Base-by-base conservation (phyloP, 2,797 vertebrate genomes). In the Sitta carolinensis region DNA sequence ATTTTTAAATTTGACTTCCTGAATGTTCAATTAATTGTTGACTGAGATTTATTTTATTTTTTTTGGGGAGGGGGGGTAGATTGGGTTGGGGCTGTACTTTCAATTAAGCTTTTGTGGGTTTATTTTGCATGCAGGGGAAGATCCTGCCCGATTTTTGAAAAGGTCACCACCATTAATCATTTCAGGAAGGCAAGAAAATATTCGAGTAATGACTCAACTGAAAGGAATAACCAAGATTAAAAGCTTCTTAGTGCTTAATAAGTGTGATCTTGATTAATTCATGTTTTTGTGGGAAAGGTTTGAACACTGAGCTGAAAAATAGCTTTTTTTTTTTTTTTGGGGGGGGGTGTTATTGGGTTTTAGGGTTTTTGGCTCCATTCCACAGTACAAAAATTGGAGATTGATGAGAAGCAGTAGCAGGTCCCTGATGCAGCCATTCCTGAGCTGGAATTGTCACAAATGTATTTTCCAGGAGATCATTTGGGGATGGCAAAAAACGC, bases 161-260 rank as follows among this genome's bases (percentile, higher is more conserved):
- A 95, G 92, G 93, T 95, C 85, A 76, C 72, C 72, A 16, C 67
- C 23, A 23, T 93, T 95, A 94, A 96, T 96, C 83, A 93, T 91
- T 79, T 54, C 55, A 58, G 91, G 64, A 89, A 94, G 72, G 81
- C 84, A 93, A 47, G 87, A 29, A 95, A 74, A 90, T 61, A 73
- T 63, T 57, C 69, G 1, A 57, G 81, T 92, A 83, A 69, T 94
- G 92, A 92, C 94, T 95, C 91, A 95, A 64, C 72, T 80, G 78
- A 55, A 93, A 74, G 61, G 55, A 89, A 64, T 89, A 93, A 92
- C 67, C 50, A 16, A n/a, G 90, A 90, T 91, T 36, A 52, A 94
- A 91, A 92, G 26, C 77, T 86, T 66, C 76, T 89, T 50, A 66
- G 34, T 57, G 75, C 59, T 74, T 78, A 59, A 23, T 54, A 58